Base-by-base conservation (phyloP, 2,888 invertebrate species). In the Eupithecia insigniata region DNA sequence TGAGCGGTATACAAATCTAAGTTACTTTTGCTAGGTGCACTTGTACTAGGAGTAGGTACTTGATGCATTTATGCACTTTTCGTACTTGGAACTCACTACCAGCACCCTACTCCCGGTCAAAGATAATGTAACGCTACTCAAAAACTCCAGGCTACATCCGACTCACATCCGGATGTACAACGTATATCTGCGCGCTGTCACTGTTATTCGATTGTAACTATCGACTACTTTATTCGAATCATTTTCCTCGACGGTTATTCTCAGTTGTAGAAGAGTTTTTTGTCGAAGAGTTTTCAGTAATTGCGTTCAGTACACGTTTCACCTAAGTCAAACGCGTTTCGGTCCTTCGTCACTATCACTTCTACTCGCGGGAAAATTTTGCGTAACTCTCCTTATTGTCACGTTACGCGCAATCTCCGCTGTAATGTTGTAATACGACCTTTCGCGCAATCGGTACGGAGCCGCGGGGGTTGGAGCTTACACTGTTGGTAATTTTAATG, bases 281-380 rank as follows among this genome's bases (percentile, higher is more conserved):
- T 30, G 4, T 32, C 61, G 32, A 61, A 61, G 16, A 28, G 12
- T 32, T 61, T 61, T 7, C 61, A 61, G 28, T 61, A 61, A 8
- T 10, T 30, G 6, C 61, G n/a, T n/a, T n/a, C n/a, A n/a, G n/a
- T n/a, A n/a, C n/a, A n/a, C n/a, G n/a, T n/a, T n/a, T n/a, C n/a
- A 62, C 12, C 36, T 64, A 18, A 22, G n/a, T 36, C 64, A 16
- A 22, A 34, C 36, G n/a, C 64, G n/a, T n/a, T 36, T 64, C 30
- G 10, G 14, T 32, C 30, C 64, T 16, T 62, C 68, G 43, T 12
- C 12, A 62, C 62, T 62, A 32, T 22, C 61, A 32, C 36, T 68
- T 62, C 14, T 28, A 14, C 28, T n/a, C 62, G 62, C 34, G 34
- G 46, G 46, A 8, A n/a, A n/a, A n/a, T n/a, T n/a, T n/a, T 4